Evolutionary conservation across 2,797 vertebrate genomes (phyloP).

Genomic region (Betta splendens): DNA sequence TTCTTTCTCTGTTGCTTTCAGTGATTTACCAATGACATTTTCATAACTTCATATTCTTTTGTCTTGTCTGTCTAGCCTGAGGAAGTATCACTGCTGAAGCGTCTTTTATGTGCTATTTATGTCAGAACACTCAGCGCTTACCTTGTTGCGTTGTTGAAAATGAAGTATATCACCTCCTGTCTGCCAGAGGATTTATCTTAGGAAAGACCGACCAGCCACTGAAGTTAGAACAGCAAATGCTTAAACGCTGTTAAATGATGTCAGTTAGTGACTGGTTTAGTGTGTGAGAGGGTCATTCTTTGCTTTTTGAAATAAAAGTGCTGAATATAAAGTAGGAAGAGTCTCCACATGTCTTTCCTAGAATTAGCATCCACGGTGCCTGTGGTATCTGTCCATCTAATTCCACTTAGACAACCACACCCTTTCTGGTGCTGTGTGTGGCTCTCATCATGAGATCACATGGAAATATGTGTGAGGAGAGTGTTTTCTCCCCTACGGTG

Average conservation of each 20-base stretch:
- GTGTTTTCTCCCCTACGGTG: no score
- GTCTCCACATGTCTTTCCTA: neutral
- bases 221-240: slow-evolving; percentile 5
- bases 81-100: neutral
- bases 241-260: slow-evolving; percentile 1
- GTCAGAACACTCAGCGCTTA: slow-evolving; percentile 13
- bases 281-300: neutral
- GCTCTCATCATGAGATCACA: slow-evolving; percentile 54
- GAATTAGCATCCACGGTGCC: neutral
- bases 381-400: slow-evolving; percentile 13
- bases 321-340: neutral
- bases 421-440: slow-evolving; percentile 44
- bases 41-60: slow-evolving; percentile 5
- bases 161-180: slow-evolving; percentile 19
- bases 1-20: slow-evolving; percentile 5
- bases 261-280: neutral
- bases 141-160: slow-evolving; percentile 33
- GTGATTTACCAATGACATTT: neutral
- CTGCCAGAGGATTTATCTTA: slow-evolving; percentile 18
- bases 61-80: slow-evolving; percentile 12
- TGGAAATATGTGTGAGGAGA: slow-evolving; percentile 50
- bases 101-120: slow-evolving; percentile 29
- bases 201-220: slow-evolving; percentile 13
- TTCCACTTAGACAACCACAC: slow-evolving; percentile 41
- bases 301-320: neutral